A percentile compares a stretch with the other conserved stretches of the same genome.
Evolutionary conservation across 2,888 invertebrate genomes (phyloP).

Genomic region (Aethes cnicana): DNA sequence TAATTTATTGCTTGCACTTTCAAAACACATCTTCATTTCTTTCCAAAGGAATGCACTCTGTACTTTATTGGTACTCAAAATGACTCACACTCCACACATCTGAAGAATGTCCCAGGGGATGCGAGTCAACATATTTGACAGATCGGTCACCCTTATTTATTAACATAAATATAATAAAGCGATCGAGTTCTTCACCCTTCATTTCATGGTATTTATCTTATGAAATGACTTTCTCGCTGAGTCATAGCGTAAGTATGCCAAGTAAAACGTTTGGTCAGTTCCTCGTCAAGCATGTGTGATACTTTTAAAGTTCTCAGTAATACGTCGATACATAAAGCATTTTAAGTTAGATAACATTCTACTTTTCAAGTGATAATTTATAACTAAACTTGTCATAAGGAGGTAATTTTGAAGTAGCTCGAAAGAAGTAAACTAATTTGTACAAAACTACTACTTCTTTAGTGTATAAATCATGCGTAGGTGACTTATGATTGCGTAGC

Average conservation of each 20-base stretch:
- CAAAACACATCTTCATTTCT: too few relatives aligned
- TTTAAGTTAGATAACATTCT: slow-evolving; percentile 13
- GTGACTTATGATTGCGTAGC: slow-evolving; percentile 33
- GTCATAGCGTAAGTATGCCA: slow-evolving; percentile 65
- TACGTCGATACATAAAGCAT: neutral
- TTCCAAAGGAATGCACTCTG: slow-evolving; percentile 16
- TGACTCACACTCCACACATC: slow-evolving; percentile 39
- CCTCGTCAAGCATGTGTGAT: slow-evolving; percentile 41
- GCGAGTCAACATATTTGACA: slow-evolving; percentile 37
- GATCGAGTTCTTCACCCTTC: slow-evolving; percentile 21
- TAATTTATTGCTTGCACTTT: too few relatives aligned
- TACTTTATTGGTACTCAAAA: slow-evolving; percentile 13
- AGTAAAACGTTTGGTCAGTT: slow-evolving; percentile 56
- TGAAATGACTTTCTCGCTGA: slow-evolving; percentile 61
- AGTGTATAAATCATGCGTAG: slow-evolving; percentile 1
- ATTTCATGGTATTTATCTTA: slow-evolving; percentile 35
- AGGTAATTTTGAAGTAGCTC: too few relatives aligned
- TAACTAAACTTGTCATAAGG: neutral
- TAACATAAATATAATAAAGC: slow-evolving; percentile 12
- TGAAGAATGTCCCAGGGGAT: slow-evolving; percentile 37
- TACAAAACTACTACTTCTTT: too few relatives aligned
- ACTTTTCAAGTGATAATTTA: slow-evolving; percentile 1
- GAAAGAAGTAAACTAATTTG: too few relatives aligned
- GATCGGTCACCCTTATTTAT: slow-evolving; percentile 27
- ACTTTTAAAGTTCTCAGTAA: slow-evolving; percentile 14